phyloP scores from a whole-genome alignment of 2,797 vertebrate species.

The Eidolon dupreanum region DNA sequence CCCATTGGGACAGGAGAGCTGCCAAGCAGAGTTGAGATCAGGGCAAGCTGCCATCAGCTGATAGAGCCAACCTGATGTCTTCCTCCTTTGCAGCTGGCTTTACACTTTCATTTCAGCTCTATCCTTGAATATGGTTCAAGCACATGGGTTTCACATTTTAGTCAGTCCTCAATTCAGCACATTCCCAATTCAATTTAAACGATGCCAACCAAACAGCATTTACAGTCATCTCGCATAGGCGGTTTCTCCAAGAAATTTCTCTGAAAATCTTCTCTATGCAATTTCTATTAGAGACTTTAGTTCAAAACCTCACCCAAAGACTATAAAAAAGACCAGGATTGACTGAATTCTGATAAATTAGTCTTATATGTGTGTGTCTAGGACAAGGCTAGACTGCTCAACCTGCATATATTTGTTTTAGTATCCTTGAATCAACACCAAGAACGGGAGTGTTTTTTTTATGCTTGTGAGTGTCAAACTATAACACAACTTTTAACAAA shows the following conservation, averaged over 20 bases:
- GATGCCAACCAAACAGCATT: slow-evolving; percentile 41
- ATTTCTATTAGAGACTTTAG: slow-evolving; percentile 10
- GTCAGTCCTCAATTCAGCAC: slow-evolving; percentile 47
- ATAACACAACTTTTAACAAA: not conserved
- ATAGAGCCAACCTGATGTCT: not conserved
- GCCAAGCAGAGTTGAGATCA: not conserved
- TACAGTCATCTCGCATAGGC: slow-evolving; percentile 32
- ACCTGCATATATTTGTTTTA: not conserved
- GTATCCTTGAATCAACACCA: not conserved
- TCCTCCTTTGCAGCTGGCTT: slow-evolving; percentile 59
- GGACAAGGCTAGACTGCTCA: not conserved
- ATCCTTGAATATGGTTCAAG: slow-evolving; percentile 64
- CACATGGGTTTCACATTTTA: slow-evolving; percentile 52
- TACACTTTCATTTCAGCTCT: slow-evolving; percentile 36
- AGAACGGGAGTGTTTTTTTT: not conserved
- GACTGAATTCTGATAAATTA: not conserved
- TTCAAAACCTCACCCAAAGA: not conserved
- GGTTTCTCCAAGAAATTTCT: not conserved
- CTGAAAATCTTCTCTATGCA: not conserved
- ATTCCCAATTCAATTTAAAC: slow-evolving; percentile 62
- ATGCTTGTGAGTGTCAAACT: not conserved
- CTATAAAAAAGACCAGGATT: not conserved
- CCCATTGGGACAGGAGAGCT: slow-evolving; percentile 13
- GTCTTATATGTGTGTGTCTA: not conserved
- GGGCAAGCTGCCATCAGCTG: slow-evolving; percentile 25